Base-by-base conservation (phyloP, 2,888 invertebrate species). In the Tortrix viridana region DNA sequence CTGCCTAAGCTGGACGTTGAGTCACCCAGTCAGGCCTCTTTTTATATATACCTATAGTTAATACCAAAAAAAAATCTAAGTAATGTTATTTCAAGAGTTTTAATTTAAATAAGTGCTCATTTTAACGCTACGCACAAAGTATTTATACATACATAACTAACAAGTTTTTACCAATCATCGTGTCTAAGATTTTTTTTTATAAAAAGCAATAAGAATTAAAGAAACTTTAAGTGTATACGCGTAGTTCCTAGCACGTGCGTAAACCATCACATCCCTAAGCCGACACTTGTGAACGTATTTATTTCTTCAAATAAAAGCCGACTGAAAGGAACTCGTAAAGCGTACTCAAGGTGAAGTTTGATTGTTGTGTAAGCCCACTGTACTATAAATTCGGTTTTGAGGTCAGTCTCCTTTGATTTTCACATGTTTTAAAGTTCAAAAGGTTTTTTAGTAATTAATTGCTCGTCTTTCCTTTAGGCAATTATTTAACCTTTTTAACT, bases 281-380 rank as follows among this genome's bases (percentile, higher is more conserved):
- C 63, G 73, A 74, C 84, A 87, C 85, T 85, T 86, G 84, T 81
- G 71, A 79, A 84, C 79, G 78, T 83, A 81, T 88, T 87, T 88
- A 86, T 85, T 79, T 74, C 81, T 70, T 68, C 68, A 70, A 69
- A 55, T 55, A 55, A 55, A 59, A 74, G 73, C 73, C 74, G 77
- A 74, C 79, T 77, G 80, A 80, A 77, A 80, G 76, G 75, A 73
- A 77, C 77, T 84, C 84, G 81, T 87, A 86, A 88, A 88, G 77
- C 70, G 75, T 72, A 82, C 65, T 75, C 86, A 88, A 89, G 88
- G 89, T 86, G 82, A 85, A 79, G 72, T 86, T 82, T 86, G 84
- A 88, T 86, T 88, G 87, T 88, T 86, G 72, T 86, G 72, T 71
- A 73, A 74, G 73, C 74, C 75, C 72, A 73, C 76, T 72, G 71